A percentile compares a stretch with the other conserved stretches of the same genome.
phyloP scores from a whole-genome alignment of 1,140 invertebrate species.

The Cecropterus lyciades region DNA sequence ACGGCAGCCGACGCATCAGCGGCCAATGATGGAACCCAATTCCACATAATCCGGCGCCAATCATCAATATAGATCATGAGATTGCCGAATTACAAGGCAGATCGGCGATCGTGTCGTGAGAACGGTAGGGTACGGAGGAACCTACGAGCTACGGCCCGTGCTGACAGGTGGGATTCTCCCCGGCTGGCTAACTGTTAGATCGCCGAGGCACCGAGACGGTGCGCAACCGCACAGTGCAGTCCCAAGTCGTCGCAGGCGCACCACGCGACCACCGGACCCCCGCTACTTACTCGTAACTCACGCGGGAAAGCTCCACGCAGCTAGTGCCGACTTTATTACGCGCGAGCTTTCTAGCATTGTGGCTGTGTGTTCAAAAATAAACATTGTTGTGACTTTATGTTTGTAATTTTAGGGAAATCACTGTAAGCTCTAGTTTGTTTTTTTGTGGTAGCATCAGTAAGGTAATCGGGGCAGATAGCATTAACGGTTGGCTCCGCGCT shows the following conservation, averaged over 20 bases:
- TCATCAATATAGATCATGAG: slow-evolving; percentile 77
- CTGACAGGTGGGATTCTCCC: slow-evolving; percentile 72
- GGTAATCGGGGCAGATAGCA: slow-evolving; percentile 81
- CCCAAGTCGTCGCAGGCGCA: slow-evolving; percentile 58
- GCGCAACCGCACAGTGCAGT: slow-evolving; percentile 63
- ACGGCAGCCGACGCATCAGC: slow-evolving; percentile 56
- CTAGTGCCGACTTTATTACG: slow-evolving; percentile 9
- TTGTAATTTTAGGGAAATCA: slow-evolving; percentile 34
- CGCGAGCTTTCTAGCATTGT: slow-evolving; percentile 37
- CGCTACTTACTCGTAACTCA: slow-evolving; percentile 31
- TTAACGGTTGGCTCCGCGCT: slow-evolving; percentile 81
- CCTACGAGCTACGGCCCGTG: slow-evolving; percentile 37
- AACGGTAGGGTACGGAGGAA: slow-evolving; percentile 59
- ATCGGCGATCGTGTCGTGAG: slow-evolving; percentile 74
- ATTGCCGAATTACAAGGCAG: slow-evolving; percentile 64
- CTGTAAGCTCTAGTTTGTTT: slow-evolving; percentile 55
- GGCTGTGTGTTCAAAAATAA: slow-evolving; percentile 42
- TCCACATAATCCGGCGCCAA: slow-evolving; percentile 74
- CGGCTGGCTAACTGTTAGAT: slow-evolving; percentile 68
- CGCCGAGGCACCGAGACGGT: slow-evolving; percentile 48
- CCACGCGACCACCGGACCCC: slow-evolving; percentile 54
- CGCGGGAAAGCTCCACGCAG: slow-evolving; percentile 29
- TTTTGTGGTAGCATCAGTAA: slow-evolving; percentile 65
- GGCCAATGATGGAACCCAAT: slow-evolving; percentile 57
- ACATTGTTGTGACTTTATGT: slow-evolving; percentile 36